phyloP scores from a whole-genome alignment of 2,888 invertebrate genomes.

The Trissolcus brochymenae region DNA sequence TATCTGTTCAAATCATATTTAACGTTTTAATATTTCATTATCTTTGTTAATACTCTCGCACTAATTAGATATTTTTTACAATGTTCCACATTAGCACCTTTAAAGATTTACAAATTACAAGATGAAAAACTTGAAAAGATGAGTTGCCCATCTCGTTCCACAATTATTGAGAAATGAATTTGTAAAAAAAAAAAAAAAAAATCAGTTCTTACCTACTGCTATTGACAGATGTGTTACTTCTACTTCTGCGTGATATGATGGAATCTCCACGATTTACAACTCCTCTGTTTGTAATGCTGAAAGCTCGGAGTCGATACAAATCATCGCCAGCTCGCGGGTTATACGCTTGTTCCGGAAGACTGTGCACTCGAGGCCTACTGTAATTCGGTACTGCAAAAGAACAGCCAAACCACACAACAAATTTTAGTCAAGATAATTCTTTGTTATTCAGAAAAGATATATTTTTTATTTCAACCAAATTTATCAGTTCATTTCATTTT shows the following conservation, averaged over 20 bases:
- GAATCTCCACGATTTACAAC: conserved; percentile 94
- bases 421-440: too few relatives aligned
- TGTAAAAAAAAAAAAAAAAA: conserved; percentile 32
- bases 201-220: conserved; percentile 81
- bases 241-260: conserved; percentile 88
- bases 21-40: too few relatives aligned
- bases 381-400: conserved; percentile 85
- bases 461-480: too few relatives aligned
- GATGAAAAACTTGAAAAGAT: background rate
- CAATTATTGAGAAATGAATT: background rate
- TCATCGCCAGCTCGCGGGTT: conserved; percentile 90
- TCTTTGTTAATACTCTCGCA: too few relatives aligned
- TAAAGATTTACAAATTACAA: background rate
- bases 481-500: too few relatives aligned
- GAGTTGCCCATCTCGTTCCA: too few relatives aligned
- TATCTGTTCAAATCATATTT: too few relatives aligned
- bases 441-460: too few relatives aligned
- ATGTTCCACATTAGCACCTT: background rate
- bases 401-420: conserved; percentile 53
- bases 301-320: conserved; percentile 88
- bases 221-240: conserved; percentile 92
- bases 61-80: too few relatives aligned
- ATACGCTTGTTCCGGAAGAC: conserved; percentile 90
- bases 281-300: conserved; percentile 92
- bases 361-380: conserved; percentile 88